These are phyloP conservation scores for Rhodeus uyekii DNA, from an alignment of 2,797 vertebrate species.

Conservation along the genomic window DNA sequence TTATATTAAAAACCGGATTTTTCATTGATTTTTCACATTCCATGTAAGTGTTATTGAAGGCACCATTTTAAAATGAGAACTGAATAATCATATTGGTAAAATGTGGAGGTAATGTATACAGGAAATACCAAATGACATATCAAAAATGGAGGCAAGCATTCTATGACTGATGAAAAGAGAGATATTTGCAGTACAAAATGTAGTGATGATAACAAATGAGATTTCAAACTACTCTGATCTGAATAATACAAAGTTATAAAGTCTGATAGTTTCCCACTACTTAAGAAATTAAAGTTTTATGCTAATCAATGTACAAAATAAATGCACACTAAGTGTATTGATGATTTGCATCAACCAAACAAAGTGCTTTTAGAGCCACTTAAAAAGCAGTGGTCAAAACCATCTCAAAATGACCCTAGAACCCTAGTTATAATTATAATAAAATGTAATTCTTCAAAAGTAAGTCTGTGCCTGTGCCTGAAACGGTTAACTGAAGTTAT, in stretches of 20 bases:
- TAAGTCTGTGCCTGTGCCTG: neutral
- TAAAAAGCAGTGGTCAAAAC: constrained; percentile 4
- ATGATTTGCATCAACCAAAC: neutral
- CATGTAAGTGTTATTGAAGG: neutral
- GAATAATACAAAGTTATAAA: neutral
- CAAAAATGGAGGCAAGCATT: neutral
- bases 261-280: neutral
- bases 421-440: no score
- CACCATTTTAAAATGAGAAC: neutral
- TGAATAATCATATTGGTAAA: neutral
- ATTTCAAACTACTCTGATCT: neutral
- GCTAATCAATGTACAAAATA: constrained; percentile 6
- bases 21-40: neutral
- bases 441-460: neutral
- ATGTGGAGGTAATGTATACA: neutral
- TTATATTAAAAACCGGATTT: neutral
- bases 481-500: constrained; percentile 21
- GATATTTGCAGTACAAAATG: neutral
- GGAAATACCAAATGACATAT: neutral
- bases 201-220: neutral
- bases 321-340: constrained; percentile 10
- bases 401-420: neutral
- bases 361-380: neutral
- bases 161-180: neutral
- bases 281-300: constrained; percentile 2